Evolutionary conservation across 2,113 vertebrate species (phyloP).

Genomic region (Ifrita kowaldi): DNA sequence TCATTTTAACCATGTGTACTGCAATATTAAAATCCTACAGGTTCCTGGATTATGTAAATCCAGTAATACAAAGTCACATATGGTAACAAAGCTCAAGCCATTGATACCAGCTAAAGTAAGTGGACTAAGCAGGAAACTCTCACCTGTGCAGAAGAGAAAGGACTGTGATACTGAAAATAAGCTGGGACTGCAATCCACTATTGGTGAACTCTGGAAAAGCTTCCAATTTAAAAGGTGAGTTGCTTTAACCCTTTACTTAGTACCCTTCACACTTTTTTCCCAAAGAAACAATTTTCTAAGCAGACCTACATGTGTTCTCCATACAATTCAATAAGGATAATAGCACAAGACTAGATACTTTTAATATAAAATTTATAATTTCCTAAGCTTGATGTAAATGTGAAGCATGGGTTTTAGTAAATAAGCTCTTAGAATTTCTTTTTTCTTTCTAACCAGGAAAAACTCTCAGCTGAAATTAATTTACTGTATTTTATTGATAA

Average conservation of each 20-base stretch:
- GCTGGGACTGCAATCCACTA: conserved; percentile 80
- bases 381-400: neutral
- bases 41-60: conserved; percentile 78
- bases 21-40: conserved; percentile 58
- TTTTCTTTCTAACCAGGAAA: neutral
- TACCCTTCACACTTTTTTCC: neutral
- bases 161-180: conserved; percentile 81
- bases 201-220: conserved; percentile 87
- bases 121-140: conserved; percentile 80
- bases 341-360: neutral
- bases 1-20: neutral
- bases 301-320: fast-evolving
- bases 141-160: conserved; percentile 58
- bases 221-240: conserved; percentile 88
- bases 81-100: conserved; percentile 64
- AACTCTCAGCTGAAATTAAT: neutral
- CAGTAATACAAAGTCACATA: conserved; percentile 28
- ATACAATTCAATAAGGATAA: neutral
- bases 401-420: neutral
- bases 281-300: neutral
- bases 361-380: neutral
- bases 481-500: neutral
- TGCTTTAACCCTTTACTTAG: neutral
- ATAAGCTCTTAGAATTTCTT: neutral
- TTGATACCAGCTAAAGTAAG: conserved; percentile 82